Base-by-base conservation (phyloP, 2,113 vertebrate species). In the Festucalex cinctus region DNA sequence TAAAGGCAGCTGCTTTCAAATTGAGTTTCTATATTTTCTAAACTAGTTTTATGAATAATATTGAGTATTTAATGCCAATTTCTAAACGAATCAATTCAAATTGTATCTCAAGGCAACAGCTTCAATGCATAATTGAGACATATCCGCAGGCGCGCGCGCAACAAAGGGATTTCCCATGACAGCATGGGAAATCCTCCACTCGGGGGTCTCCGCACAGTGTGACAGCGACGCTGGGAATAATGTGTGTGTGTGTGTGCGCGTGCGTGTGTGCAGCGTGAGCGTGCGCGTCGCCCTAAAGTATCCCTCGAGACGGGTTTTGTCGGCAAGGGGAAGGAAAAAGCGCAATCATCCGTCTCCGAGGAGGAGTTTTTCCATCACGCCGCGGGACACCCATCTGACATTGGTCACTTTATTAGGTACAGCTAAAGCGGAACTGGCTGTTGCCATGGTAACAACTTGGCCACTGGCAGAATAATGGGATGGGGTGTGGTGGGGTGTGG, bases 171-270 rank as follows among this genome's bases (percentile, higher is more conserved):
- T 86, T 83, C 84, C 80, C 80, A 77, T 82, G 86, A 82, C 80
- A 82, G 75, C 84, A 79, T 82, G 80, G 84, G 80, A 88, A 88
- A 79, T 81, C 81, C 76, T 79, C 74, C 10, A n/a, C 73, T 82
- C 68, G 58, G 76, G 79, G 82, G 77, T 84, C 77, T 76, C 65
- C 36, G 56, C 74, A 68, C 53, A 75, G 61, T 69, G 76, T 70
- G 69, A 66, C 66, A 44, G 17, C 8, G 37, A 46, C 57, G 35
- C 53, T n/a, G 54, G 51, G 65, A 16, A 49, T 48, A 53, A 62
- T 51, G 54, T 61, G 74, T 51, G 59, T 62, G 70, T 62, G 69
- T 56, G 67, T 67, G 70, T 68, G 65, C 57, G 68, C 46, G 60
- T 67, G 60, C 44, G 75, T 62, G 62, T 69, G 51, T 60, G 76